Evolutionary conservation across 2,797 vertebrate species (phyloP), one percentile per base, ranked within the genome.

Genomic region (Myiothlypis coronata): DNA sequence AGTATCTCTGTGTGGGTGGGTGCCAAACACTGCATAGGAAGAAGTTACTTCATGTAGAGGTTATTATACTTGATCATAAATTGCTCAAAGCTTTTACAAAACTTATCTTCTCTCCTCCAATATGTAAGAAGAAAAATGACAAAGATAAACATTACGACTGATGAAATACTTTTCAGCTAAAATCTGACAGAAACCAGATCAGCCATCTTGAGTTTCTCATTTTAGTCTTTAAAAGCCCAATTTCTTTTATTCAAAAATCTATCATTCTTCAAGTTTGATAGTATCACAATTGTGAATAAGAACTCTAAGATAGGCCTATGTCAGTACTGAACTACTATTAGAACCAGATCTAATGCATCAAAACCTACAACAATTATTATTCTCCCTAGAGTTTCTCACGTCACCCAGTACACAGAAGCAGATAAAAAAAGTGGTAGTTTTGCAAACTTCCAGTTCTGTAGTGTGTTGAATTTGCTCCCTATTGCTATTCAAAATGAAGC

Each of bases 1-100:
- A 89, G 84, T 41, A 81, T 92, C 67, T 91, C 71, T 82, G 49
- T 89, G 93, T 91, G 85, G 90, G 81, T 89, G 89, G 39, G 76
- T 94, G 87, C 63, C 77, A 96, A 94, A 89, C 82, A 30, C 57
- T 67, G 64, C 55, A 93, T 18, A 89, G 80, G 81, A 96, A 94
- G 85, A 75, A 96, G 68, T 93, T 96, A 92, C 77, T 92, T 90
- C 72, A 92, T 55, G 39, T 68, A 78, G n/a, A 53, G 47, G 56
- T 91, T 71, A 87, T 92, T 94, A 83, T 34, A 87, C 46, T 85
- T 70, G 80, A 95, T 88, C 77, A 86, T 57, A 94, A 90, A 60
- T 59, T 77, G 86, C 65, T 76, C 61, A 87, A 41, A 95, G 79
- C 69, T 89, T 87, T 59, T n/a, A 74, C 47, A 28, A 87, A 86